A percentile compares a stretch with the other conserved stretches of the same genome.
Conservation (phyloP, 2,888 invertebrate species). For the Apoda limacodes region DNA sequence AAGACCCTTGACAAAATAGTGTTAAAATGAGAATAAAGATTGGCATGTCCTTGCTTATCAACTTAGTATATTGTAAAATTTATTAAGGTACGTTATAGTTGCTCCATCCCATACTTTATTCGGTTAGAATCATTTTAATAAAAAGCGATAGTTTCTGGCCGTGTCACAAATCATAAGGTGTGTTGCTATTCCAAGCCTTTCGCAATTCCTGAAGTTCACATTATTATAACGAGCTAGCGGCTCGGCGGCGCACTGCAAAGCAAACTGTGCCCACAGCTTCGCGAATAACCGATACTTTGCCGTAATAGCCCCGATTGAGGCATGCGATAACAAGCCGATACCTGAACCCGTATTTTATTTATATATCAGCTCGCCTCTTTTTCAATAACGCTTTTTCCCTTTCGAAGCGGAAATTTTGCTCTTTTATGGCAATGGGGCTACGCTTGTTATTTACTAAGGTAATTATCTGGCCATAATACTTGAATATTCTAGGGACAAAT, state of each 20-base stretch:
- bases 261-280: conserved; percentile 62
- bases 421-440: conserved; percentile 57
- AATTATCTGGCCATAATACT: conserved; percentile 55
- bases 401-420: conserved; percentile 60
- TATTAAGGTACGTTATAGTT: too few relatives aligned
- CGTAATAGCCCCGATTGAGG: conserved; percentile 60
- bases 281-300: conserved; percentile 62
- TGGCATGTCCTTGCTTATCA: too few relatives aligned
- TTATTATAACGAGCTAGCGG: conserved; percentile 67
- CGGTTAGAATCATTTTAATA: too few relatives aligned
- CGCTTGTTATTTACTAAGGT: conserved; percentile 59
- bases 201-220: conserved; percentile 66
- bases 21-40: too few relatives aligned
- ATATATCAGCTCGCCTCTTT: conserved; percentile 65
- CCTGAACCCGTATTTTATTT: conserved; percentile 70
- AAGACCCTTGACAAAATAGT: too few relatives aligned
- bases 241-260: conserved; percentile 51
- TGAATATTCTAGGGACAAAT: conserved; percentile 55
- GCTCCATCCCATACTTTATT: too few relatives aligned
- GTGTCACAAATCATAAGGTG: too few relatives aligned
- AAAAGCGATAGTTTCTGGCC: too few relatives aligned
- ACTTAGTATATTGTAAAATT: too few relatives aligned
- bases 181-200: too few relatives aligned
- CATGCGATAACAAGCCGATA: conserved; percentile 71
- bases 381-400: conserved; percentile 67